Conservation (phyloP, 2,797 vertebrate species). For the Melanotaenia trifasciata region DNA sequence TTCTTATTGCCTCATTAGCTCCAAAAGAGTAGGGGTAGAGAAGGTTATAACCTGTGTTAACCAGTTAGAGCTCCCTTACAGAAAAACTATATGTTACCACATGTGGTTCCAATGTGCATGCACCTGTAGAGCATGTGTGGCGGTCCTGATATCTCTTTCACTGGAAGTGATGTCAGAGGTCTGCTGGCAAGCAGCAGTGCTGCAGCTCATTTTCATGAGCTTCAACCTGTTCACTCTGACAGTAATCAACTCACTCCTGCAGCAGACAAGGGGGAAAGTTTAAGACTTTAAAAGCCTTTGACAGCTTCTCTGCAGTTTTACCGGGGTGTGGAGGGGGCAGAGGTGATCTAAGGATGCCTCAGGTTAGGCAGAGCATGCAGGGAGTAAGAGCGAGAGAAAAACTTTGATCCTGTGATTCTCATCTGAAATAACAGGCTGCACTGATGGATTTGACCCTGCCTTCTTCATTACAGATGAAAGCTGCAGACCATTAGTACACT, state of each 20-base stretch:
- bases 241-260: background rate
- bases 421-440: slow-evolving; percentile 64
- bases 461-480: slow-evolving; percentile 70
- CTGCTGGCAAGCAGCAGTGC: background rate
- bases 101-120: no score
- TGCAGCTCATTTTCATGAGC: slow-evolving; percentile 3
- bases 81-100: no score
- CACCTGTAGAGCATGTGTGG: no score
- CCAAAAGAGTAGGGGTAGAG: no score
- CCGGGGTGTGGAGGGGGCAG: slow-evolving; percentile 29
- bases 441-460: slow-evolving; percentile 32
- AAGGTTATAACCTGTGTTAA: background rate
- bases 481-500: slow-evolving; percentile 23
- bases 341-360: slow-evolving; percentile 45
- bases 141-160: no score
- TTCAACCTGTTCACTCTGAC: slow-evolving; percentile 9
- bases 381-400: slow-evolving; percentile 23
- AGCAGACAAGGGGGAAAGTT: slow-evolving; percentile 13
- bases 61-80: background rate
- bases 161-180: slow-evolving; percentile 22
- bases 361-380: slow-evolving; percentile 38
- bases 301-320: slow-evolving; percentile 38
- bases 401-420: slow-evolving; percentile 69
- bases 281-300: slow-evolving; percentile 32
- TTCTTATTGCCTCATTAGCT: background rate